phyloP scores from a whole-genome alignment of 2,888 invertebrate genomes.

The Tromatobia lineatoria region DNA sequence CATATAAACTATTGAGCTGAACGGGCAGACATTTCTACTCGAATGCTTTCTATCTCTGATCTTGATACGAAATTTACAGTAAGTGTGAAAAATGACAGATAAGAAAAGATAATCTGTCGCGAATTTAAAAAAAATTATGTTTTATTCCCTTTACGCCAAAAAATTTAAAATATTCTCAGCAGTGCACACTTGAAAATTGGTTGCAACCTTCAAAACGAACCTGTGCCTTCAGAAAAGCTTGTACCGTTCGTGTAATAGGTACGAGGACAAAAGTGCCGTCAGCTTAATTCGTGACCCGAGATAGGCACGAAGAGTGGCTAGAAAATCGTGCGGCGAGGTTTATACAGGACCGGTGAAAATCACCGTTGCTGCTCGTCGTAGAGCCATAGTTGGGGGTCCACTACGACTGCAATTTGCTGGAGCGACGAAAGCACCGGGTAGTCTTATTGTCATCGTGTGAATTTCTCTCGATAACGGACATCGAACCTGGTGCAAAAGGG shows the following conservation, averaged over 20 bases:
- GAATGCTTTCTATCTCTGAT: too few relatives aligned
- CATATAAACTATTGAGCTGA: too few relatives aligned
- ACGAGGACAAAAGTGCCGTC: conserved; percentile 46
- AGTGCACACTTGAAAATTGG: background rate
- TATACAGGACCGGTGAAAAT: conserved; percentile 36
- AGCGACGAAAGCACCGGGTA: conserved; percentile 35
- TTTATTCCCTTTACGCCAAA: background rate
- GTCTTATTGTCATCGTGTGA: conserved; percentile 65
- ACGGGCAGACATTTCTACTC: too few relatives aligned
- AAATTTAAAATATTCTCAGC: background rate
- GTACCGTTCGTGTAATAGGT: conserved; percentile 22
- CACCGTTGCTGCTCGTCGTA: conserved; percentile 39
- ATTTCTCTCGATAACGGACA: conserved; percentile 68
- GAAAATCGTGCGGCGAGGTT: conserved; percentile 26
- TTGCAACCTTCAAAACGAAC: background rate
- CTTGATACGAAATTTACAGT: too few relatives aligned
- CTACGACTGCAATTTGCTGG: conserved; percentile 57
- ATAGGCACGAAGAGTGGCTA: conserved; percentile 44
- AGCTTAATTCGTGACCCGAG: conserved; percentile 46
- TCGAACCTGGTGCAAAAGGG: conserved; percentile 31
- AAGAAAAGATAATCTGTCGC: background rate
- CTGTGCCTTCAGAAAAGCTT: background rate
- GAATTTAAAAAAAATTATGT: too few relatives aligned
- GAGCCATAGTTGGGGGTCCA: conserved; percentile 13
- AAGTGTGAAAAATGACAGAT: background rate